phyloP scores from a whole-genome alignment of 2,888 invertebrate genomes.

The Phalangium opilio region DNA sequence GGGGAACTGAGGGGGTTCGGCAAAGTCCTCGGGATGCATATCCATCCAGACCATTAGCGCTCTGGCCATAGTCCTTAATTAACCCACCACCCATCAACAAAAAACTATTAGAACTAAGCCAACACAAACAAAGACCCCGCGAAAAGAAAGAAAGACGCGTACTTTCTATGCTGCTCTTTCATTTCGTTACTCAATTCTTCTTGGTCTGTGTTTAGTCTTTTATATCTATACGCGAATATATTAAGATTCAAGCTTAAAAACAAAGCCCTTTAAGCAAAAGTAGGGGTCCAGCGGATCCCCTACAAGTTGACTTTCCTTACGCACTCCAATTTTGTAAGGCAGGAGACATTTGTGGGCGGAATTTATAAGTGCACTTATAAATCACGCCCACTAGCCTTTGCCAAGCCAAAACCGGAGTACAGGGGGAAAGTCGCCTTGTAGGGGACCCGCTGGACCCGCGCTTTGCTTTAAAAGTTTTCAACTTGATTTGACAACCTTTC shows the following conservation, averaged over 20 bases:
- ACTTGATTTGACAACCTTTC: slow-evolving; percentile 36
- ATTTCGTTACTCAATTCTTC: slow-evolving; percentile 25
- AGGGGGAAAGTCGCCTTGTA: no score
- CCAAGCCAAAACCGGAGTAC: no score
- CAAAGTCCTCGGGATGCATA: slow-evolving; percentile 89
- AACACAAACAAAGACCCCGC: no score
- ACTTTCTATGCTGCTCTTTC: slow-evolving; percentile 26
- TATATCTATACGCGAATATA: slow-evolving; percentile 27
- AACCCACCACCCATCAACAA: no score
- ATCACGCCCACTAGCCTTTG: no score
- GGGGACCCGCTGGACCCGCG: no score
- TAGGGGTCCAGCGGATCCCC: no score
- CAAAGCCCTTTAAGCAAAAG: background rate
- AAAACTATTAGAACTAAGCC: slow-evolving; percentile 5
- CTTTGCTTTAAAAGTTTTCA: background rate
- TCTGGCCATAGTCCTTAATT: slow-evolving; percentile 43
- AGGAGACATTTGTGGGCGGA: background rate
- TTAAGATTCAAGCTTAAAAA: background rate
- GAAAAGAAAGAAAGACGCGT: no score
- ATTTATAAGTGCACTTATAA: no score
- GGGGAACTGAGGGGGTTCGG: slow-evolving; percentile 59
- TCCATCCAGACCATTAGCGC: slow-evolving; percentile 59
- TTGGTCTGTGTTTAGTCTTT: slow-evolving; percentile 27
- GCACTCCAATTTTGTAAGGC: background rate
- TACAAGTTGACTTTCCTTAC: no score